Evolutionary conservation across 2,888 invertebrate genomes (phyloP).

Genomic region (Tigriopus californicus): DNA sequence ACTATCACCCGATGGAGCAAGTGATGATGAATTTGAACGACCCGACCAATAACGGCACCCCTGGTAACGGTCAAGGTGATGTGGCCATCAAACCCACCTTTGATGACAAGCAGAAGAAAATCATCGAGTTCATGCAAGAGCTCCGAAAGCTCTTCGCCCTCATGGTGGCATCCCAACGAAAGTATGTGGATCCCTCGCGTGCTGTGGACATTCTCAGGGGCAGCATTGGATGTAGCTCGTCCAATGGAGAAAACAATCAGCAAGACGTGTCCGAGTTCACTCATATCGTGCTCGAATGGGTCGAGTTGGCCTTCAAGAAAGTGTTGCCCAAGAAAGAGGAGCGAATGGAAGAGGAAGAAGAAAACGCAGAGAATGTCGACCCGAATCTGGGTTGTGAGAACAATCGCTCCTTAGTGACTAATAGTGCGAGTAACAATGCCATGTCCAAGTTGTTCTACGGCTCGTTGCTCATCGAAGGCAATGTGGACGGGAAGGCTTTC

Average conservation of each 20-base stretch:
- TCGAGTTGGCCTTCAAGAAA: slow-evolving; percentile 19
- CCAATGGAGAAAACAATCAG: slow-evolving; percentile 23
- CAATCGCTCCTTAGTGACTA: background rate
- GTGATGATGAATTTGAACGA: background rate
- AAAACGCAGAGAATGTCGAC: slow-evolving; percentile 15
- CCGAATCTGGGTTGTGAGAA: background rate
- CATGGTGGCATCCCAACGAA: slow-evolving; percentile 27
- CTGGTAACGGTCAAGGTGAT: background rate
- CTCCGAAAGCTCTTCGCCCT: slow-evolving; percentile 29
- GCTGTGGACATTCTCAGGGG: slow-evolving; percentile 31
- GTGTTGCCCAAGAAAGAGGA: slow-evolving; percentile 15
- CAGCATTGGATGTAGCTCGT: slow-evolving; percentile 24
- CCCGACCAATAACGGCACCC: no score
- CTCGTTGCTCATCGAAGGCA: slow-evolving; percentile 27
- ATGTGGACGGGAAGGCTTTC: slow-evolving; percentile 21
- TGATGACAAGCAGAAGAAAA: slow-evolving; percentile 23
- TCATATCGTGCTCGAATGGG: slow-evolving; percentile 26
- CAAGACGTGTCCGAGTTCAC: slow-evolving; percentile 33
- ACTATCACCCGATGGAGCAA: slow-evolving; percentile 15
- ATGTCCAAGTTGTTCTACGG: slow-evolving; percentile 32
- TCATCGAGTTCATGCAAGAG: slow-evolving; percentile 28
- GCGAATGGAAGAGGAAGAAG: slow-evolving; percentile 11
- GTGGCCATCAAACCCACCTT: background rate
- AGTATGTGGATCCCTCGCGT: slow-evolving; percentile 30
- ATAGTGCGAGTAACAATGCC: slow-evolving; percentile 24